Evolutionary conservation across 1,140 invertebrate genomes (phyloP).

Genomic region (Aethina tumida): DNA sequence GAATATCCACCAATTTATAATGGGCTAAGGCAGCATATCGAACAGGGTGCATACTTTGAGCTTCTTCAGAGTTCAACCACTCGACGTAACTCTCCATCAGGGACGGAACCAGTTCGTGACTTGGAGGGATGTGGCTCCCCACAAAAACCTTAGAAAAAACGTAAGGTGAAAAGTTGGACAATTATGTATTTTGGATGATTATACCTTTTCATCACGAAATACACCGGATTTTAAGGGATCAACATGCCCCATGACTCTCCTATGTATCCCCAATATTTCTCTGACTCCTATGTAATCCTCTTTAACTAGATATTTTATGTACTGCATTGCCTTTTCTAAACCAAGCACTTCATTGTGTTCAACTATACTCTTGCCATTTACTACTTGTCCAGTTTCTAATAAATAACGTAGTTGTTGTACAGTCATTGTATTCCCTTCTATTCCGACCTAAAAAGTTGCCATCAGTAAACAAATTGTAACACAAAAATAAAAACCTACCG

Average conservation of each 20-base stretch:
- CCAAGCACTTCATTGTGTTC: constrained; percentile 96
- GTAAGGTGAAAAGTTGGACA: background rate
- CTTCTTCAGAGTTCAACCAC: constrained; percentile 86
- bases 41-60: constrained; percentile 74
- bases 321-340: constrained; percentile 90
- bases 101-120: constrained; percentile 63
- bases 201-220: constrained; percentile 45
- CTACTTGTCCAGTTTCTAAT: constrained; percentile 85
- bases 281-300: constrained; percentile 63
- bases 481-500: constrained; percentile 62
- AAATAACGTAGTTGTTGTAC: constrained; percentile 87
- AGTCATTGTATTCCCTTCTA: constrained; percentile 96
- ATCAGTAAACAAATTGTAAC: constrained; percentile 5
- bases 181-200: background rate
- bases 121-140: constrained; percentile 81
- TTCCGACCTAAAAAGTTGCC: constrained; percentile 52
- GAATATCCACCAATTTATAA: constrained; percentile 93
- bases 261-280: constrained; percentile 89
- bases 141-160: constrained; percentile 72
- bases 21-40: constrained; percentile 90
- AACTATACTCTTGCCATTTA: constrained; percentile 87
- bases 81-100: constrained; percentile 82
- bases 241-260: constrained; percentile 85
- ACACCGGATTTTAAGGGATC: constrained; percentile 80
- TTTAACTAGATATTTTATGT: constrained; percentile 76